Conservation (phyloP, 2,888 invertebrate species). For the Pammene fasciana region DNA sequence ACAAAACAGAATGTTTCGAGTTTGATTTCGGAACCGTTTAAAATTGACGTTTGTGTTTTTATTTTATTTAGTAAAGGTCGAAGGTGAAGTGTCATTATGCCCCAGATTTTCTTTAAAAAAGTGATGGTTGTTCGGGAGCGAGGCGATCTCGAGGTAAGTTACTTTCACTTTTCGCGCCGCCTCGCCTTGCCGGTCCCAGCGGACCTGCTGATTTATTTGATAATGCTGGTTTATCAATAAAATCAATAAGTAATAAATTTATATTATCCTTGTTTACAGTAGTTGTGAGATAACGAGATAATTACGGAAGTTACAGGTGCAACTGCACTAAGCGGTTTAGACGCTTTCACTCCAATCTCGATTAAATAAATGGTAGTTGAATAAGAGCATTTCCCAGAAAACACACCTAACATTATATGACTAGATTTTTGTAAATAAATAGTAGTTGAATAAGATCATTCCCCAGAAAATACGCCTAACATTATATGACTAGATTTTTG, state of each 20-base stretch:
- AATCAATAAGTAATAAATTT: conserved; percentile 30
- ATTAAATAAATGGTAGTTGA: not conserved
- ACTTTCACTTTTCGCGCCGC: conserved; percentile 74
- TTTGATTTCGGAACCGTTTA: conserved; percentile 36
- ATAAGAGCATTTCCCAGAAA: conserved; percentile 12
- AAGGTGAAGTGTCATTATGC: conserved; percentile 68
- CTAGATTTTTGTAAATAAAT: not conserved
- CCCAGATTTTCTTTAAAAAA: conserved; percentile 82
- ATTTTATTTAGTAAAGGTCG: conserved; percentile 48
- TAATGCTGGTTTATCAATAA: conserved; percentile 24
- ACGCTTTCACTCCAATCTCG: conserved; percentile 18
- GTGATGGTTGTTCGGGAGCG: conserved; percentile 79
- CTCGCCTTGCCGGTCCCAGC: conserved; percentile 49
- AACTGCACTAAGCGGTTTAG: conserved; percentile 15
- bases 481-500: too few species aligned
- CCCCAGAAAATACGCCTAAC: too few species aligned
- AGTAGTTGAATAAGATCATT: too few species aligned
- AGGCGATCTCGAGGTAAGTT: conserved; percentile 75
- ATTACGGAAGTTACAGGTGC: conserved; percentile 1
- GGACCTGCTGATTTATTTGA: conserved; percentile 33
- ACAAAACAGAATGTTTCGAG: conserved; percentile 17
- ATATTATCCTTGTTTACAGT: conserved; percentile 10
- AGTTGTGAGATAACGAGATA: conserved; percentile 15
- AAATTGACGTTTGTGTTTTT: conserved; percentile 33
- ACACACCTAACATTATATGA: not conserved